phyloP scores from a whole-genome alignment of 2,888 invertebrate species.

The Eristalis intricaria region DNA sequence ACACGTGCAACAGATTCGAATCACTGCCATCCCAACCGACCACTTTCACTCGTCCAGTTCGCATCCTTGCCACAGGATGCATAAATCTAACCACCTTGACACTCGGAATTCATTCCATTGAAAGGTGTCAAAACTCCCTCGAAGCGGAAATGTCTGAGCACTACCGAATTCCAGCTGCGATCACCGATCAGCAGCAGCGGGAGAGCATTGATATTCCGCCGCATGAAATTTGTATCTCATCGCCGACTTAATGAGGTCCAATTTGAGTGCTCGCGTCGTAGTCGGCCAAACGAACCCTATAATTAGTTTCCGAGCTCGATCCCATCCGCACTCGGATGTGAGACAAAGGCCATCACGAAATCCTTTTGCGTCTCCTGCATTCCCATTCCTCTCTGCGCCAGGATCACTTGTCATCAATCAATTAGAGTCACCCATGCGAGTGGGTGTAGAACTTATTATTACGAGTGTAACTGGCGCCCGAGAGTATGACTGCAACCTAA shows the following conservation, averaged over 20 bases:
- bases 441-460: conserved; percentile 62
- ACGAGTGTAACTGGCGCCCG: conserved; percentile 59
- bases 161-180: conserved; percentile 27
- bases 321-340: conserved; percentile 34
- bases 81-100: neutral
- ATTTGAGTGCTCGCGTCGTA: conserved; percentile 15
- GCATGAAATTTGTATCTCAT: conserved; percentile 44
- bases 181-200: neutral
- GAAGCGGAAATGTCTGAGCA: conserved; percentile 6
- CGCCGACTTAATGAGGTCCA: conserved; percentile 58
- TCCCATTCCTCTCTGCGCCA: neutral
- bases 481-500: conserved; percentile 44
- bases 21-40: neutral
- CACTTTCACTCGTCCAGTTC: neutral
- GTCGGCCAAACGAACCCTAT: conserved; percentile 33
- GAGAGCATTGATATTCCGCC: conserved; percentile 4
- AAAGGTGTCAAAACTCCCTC: conserved; percentile 57
- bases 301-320: conserved; percentile 46
- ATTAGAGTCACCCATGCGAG: conserved; percentile 50
- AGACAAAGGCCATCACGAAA: conserved; percentile 21
- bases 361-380: neutral
- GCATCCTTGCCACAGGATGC: neutral
- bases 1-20: too few species aligned
- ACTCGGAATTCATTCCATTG: neutral
- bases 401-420: conserved; percentile 65